Percentiles rank a stretch among this genome's conserved stretches.
Evolutionary conservation across 30 jellyfish, hydroid and myxozoan species (phyloP).

Genomic region (Chrysaora quinquecirrha): DNA sequence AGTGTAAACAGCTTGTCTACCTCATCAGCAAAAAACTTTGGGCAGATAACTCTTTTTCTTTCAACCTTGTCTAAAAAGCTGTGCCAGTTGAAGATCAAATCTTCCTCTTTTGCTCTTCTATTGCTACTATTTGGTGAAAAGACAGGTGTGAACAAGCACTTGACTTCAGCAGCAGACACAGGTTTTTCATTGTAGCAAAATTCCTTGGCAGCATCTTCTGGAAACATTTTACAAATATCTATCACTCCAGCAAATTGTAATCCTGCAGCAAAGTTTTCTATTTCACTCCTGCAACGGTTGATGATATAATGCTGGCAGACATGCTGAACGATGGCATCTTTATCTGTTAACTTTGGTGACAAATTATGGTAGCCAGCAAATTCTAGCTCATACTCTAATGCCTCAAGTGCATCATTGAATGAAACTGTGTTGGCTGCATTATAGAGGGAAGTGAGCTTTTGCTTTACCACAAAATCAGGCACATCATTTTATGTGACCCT

Average conservation of each 20-base stretch:
- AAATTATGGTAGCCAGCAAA: constrained; percentile 13
- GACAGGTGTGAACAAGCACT: constrained; percentile 11
- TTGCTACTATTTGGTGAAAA: constrained; percentile 3
- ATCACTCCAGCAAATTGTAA: constrained; percentile 11
- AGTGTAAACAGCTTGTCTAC: constrained; percentile 20
- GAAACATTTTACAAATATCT: constrained; percentile 9
- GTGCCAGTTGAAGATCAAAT: neutral
- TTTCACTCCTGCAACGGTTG: constrained; percentile 15
- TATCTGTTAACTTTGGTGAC: constrained; percentile 8
- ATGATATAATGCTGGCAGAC: constrained; percentile 4
- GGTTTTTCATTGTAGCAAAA: constrained; percentile 15
- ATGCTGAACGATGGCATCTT: constrained; percentile 7
- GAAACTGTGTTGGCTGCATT: constrained; percentile 4
- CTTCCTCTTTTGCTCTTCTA: neutral
- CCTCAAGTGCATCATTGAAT: constrained; percentile 6
- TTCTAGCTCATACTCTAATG: constrained; percentile 12
- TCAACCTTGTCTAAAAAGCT: constrained; percentile 13
- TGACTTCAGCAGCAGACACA: constrained; percentile 18
- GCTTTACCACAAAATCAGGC: constrained; percentile 11
- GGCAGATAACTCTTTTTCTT: constrained; percentile 20
- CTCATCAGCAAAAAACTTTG: constrained; percentile 12
- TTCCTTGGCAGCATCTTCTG: constrained; percentile 20
- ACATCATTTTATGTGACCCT: constrained; percentile 16
- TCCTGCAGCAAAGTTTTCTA: constrained; percentile 5
- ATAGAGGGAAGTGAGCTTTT: constrained; percentile 5